These are phyloP conservation scores for Mesembrinibis cayennensis DNA, from an alignment of 2,113 vertebrate genomes.

Conservation along the genomic window DNA sequence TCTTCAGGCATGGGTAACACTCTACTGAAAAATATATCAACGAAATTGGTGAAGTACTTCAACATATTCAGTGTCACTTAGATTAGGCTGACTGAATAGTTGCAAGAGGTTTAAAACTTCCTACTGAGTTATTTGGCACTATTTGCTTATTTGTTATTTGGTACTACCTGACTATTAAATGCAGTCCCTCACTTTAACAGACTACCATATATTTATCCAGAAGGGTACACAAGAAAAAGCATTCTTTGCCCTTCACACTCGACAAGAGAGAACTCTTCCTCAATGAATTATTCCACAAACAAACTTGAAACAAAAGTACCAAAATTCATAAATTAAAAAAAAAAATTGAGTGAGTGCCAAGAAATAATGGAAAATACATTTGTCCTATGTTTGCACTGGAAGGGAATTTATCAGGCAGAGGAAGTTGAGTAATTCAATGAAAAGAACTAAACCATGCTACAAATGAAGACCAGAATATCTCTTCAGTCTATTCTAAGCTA, in stretches of 20 bases:
- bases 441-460: neutral
- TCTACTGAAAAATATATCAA: constrained; percentile 36
- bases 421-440: neutral
- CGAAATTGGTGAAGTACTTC: constrained; percentile 21
- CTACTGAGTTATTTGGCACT: neutral
- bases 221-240: neutral
- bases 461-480: neutral
- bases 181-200: neutral
- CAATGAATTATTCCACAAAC: neutral
- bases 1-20: constrained; percentile 46
- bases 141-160: neutral
- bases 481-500: neutral
- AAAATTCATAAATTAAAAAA: neutral
- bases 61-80: neutral
- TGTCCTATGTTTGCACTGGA: neutral
- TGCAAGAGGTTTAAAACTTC: constrained; percentile 4
- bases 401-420: neutral
- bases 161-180: neutral
- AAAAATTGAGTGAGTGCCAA: neutral
- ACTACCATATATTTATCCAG: neutral
- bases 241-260: neutral
- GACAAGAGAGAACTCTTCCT: neutral
- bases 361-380: neutral
- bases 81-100: neutral
- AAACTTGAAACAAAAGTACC: neutral